Conservation (phyloP, 2,797 vertebrate genomes). For the Sebastes vulpes region DNA sequence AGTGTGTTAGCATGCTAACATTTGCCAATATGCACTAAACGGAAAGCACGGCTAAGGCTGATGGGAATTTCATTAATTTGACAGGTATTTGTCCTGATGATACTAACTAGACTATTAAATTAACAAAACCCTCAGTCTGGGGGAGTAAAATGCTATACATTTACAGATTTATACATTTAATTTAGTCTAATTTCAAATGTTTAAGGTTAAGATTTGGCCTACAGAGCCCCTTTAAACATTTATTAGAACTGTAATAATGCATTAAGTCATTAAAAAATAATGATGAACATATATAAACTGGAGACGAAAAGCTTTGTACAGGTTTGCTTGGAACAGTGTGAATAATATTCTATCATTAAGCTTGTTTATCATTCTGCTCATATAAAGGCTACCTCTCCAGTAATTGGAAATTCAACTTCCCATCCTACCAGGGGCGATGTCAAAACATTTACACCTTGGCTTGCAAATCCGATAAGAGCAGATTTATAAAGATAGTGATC, state of each 20-base stretch:
- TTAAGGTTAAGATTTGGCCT: neutral
- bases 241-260: neutral
- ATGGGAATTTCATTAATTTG: neutral
- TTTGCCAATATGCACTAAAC: neutral
- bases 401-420: constrained; percentile 57
- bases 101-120: neutral
- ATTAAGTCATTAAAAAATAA: neutral
- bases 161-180: neutral
- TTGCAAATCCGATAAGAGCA: constrained; percentile 66
- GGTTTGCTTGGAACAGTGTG: neutral
- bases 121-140: neutral
- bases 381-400: neutral
- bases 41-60: neutral
- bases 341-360: neutral
- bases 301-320: neutral
- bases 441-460: constrained; percentile 67
- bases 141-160: neutral
- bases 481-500: constrained; percentile 65
- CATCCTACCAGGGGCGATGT: constrained; percentile 35
- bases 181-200: neutral
- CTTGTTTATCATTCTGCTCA: constrained; percentile 36
- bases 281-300: neutral
- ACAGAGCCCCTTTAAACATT: neutral
- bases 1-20: neutral
- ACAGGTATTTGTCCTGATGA: neutral